Percentiles rank a stretch among this genome's conserved stretches.
Conservation (phyloP, 2,797 vertebrate genomes). For the Sebastes kiyomatsui region DNA sequence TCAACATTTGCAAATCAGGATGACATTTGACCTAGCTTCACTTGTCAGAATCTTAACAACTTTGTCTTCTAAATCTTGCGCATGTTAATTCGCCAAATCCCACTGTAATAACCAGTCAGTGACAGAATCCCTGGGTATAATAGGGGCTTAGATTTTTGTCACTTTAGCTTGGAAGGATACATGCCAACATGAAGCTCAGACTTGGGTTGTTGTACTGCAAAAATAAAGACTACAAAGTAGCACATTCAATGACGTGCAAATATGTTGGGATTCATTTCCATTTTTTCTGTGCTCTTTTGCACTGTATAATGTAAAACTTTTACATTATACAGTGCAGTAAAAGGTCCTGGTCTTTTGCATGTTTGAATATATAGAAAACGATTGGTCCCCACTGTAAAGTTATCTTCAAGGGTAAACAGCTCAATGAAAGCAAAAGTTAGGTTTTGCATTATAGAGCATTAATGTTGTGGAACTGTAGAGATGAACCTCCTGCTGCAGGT, state of each 20-base stretch:
- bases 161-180: neutral
- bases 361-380: neutral
- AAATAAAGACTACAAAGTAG: neutral
- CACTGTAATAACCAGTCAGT: constrained; percentile 21
- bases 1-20: constrained; percentile 2
- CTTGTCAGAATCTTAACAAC: constrained; percentile 25
- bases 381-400: neutral
- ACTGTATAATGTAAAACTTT: neutral
- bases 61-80: constrained; percentile 22
- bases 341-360: neutral
- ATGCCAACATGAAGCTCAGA: neutral
- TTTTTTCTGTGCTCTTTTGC: neutral
- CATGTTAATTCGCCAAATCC: constrained; percentile 31
- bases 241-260: neutral
- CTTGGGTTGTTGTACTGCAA: neutral
- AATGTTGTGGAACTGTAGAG: neutral
- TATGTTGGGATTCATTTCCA: neutral
- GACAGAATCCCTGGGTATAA: constrained; percentile 14
- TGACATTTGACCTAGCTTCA: constrained; percentile 14
- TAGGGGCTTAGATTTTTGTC: constrained; percentile 25
- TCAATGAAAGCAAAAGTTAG: neutral
- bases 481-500: neutral
- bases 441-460: neutral
- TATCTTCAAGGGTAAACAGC: neutral
- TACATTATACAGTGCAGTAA: neutral